Percentiles rank a stretch among this genome's conserved stretches.
These are phyloP conservation scores for Amphimedon queenslandica DNA, from an alignment of 37 sponge, comb jelly and placozoan genomes.

Conservation along the genomic window DNA sequence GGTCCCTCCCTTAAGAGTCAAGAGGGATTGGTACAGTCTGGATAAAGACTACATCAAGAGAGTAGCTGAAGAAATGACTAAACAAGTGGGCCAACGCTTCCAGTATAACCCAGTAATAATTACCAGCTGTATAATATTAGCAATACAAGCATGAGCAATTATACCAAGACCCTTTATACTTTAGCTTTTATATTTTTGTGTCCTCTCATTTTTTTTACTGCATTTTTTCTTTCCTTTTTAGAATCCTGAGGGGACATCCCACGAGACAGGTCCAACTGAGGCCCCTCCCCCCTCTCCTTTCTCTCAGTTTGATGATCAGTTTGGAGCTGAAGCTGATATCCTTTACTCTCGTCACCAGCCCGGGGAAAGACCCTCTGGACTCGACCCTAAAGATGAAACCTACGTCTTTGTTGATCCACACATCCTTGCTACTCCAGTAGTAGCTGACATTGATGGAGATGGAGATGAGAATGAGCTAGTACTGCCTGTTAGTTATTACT, in stretches of 20 bases:
- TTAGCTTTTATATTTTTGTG: no score
- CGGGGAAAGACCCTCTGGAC: slow-evolving; percentile 24
- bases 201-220: no score
- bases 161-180: no score
- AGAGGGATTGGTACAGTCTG: slow-evolving; percentile 47
- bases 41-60: slow-evolving; percentile 2
- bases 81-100: slow-evolving; percentile 28
- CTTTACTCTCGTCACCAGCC: slow-evolving; percentile 47
- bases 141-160: no score
- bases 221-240: no score
- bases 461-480: slow-evolving; percentile 51
- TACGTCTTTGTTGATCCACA: slow-evolving; percentile 70
- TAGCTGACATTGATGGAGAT: slow-evolving; percentile 61
- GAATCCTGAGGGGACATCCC: no score
- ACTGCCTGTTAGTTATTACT: slow-evolving; percentile 69
- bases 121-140: no score
- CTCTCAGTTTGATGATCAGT: background rate
- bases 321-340: slow-evolving; percentile 20
- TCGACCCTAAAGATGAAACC: slow-evolving; percentile 19
- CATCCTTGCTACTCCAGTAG: slow-evolving; percentile 58
- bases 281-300: no score
- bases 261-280: no score
- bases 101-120: no score
- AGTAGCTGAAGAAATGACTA: slow-evolving; percentile 12
- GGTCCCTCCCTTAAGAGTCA: slow-evolving; percentile 54